Percentiles rank a stretch among this genome's conserved stretches.
These are phyloP conservation scores for Lycorma delicatula DNA, from an alignment of 1,140 invertebrate genomes.

Conservation along the genomic window DNA sequence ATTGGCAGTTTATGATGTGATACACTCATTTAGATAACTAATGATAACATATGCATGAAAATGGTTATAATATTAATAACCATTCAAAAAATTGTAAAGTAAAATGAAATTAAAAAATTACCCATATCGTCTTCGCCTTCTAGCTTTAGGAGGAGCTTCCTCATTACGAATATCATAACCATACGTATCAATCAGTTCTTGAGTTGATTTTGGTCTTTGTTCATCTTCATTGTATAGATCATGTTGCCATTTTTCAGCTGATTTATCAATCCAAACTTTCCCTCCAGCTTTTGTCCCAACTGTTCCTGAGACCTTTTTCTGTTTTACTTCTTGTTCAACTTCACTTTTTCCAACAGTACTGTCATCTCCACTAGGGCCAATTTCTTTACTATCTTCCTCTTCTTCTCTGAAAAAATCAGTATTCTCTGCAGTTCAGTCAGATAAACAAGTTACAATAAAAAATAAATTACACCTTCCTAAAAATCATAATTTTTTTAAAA, in stretches of 20 bases:
- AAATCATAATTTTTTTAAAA: too few relatives aligned
- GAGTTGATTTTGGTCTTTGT: conserved; percentile 76
- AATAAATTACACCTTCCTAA: too few relatives aligned
- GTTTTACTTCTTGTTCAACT: too few relatives aligned
- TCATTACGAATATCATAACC: conserved; percentile 92
- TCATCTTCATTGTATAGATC: conserved; percentile 75
- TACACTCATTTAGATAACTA: too few relatives aligned
- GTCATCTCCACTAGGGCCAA: too few relatives aligned
- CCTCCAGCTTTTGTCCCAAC: too few relatives aligned
- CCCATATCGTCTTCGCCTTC: conserved; percentile 77
- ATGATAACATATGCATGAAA: too few relatives aligned
- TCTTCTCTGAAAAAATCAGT: background rate
- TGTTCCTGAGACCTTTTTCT: too few relatives aligned
- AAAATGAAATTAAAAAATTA: conserved; percentile 36
- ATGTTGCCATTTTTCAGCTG: conserved; percentile 74
- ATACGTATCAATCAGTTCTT: conserved; percentile 81
- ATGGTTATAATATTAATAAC: too few relatives aligned
- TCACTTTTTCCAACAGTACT: too few relatives aligned
- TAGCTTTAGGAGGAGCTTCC: conserved; percentile 78
- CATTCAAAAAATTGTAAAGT: too few relatives aligned
- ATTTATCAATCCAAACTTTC: conserved; percentile 51
- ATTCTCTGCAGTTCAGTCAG: background rate
- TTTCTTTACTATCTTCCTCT: conserved; percentile 28
- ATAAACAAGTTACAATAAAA: background rate
- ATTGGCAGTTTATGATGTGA: too few relatives aligned